Base-by-base conservation (phyloP, 1,140 invertebrate species). In the Pseudachorutes palmiensis region DNA sequence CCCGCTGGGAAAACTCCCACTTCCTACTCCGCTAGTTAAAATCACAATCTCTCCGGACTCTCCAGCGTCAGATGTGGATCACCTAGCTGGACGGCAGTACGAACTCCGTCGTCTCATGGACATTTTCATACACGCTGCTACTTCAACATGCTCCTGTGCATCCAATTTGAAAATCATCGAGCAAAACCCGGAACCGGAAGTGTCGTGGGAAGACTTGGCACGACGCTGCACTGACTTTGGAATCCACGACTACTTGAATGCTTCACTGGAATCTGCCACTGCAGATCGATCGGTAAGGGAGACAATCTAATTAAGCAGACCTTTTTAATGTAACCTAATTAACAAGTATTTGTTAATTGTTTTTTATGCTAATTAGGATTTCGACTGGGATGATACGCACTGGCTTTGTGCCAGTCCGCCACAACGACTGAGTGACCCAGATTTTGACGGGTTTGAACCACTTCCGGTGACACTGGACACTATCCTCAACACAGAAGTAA, bases 351-450 rank as follows among this genome's bases (percentile, higher is more conserved):
- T n/a, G n/a, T n/a, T n/a, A n/a, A n/a, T n/a, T n/a, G n/a, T n/a
- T n/a, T n/a, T n/a, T n/a, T n/a, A n/a, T n/a, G n/a, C n/a, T n/a
- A n/a, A n/a, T n/a, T n/a, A n/a, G n/a, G n/a, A n/a, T n/a, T n/a
- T n/a, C n/a, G n/a, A n/a, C n/a, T n/a, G n/a, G n/a, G n/a, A n/a
- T n/a, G n/a, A n/a, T 72, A 2, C 67, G 67, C n/a, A 72, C 67
- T 62, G 70, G 69, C 41, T 72, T 2, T 66, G 65, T 31, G 71
- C 71, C 3, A 65, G 67, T 28, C 71, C 71, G 3, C 71, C 71
- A 14, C 65, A 67, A 61, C 45, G 71, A 2, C 69, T 72, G 45
- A 69, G 67, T 60, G 70, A 72, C 51, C n/a, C n/a, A n/a, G n/a
- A n/a, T n/a, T n/a, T n/a, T n/a, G n/a, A n/a, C n/a, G 48, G 59